Conservation (phyloP, 2,797 vertebrate species). For the Mormyrus proboscirostris region DNA sequence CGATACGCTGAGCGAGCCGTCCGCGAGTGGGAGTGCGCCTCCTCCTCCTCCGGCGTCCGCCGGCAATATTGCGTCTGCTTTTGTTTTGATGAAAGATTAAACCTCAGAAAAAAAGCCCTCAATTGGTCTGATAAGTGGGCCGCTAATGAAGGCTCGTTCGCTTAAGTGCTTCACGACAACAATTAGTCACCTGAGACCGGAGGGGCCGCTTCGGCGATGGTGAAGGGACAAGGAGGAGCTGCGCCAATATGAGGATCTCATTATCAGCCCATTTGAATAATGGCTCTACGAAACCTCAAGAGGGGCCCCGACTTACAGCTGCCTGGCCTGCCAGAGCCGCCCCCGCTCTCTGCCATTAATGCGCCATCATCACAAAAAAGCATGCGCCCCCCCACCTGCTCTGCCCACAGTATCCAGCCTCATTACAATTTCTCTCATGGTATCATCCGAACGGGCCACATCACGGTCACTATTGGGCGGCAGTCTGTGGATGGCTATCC, state of each 20-base stretch:
- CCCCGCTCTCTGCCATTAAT: constrained; percentile 13
- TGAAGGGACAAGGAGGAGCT: not conserved
- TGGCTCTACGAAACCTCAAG: constrained; percentile 18
- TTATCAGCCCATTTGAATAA: constrained; percentile 24
- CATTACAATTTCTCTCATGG: not conserved
- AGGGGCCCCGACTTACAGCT: constrained; percentile 14
- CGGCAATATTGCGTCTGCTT: not conserved
- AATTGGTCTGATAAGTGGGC: not conserved
- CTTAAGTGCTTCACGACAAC: constrained; percentile 22
- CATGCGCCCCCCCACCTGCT: not conserved
- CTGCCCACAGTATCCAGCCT: not conserved
- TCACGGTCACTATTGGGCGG: not conserved
- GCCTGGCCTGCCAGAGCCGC: not conserved
- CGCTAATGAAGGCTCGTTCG: constrained; percentile 14
- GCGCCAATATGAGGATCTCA: constrained; percentile 19
- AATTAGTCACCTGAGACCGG: constrained; percentile 20
- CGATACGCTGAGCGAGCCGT: not conserved
- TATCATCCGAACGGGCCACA: not conserved
- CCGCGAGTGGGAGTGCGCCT: not conserved
- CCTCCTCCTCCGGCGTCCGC: not conserved
- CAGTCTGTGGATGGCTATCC: not conserved
- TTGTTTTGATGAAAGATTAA: constrained; percentile 9
- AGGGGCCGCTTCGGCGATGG: not conserved
- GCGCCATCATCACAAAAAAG: not conserved
- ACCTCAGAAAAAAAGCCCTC: not conserved